Conservation (phyloP, 92 coral and sea anemone species). For the Siderastrea siderea region DNA sequence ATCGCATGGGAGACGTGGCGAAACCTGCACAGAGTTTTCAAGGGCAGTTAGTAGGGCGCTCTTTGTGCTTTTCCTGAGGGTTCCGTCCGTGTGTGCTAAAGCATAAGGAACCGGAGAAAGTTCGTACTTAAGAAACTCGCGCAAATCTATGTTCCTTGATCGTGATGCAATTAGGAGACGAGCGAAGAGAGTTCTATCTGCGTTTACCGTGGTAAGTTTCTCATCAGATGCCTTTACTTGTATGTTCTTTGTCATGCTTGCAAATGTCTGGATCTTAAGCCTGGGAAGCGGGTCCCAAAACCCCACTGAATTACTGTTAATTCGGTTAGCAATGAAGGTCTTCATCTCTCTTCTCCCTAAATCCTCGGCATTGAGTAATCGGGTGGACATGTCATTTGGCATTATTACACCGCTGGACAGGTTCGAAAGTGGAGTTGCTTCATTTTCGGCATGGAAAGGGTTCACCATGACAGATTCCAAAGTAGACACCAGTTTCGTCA, state of each 20-base stretch:
- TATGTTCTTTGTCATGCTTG: constrained; percentile 53
- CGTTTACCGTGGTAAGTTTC: constrained; percentile 59
- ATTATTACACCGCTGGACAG: too few species aligned
- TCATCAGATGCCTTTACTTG: constrained; percentile 57
- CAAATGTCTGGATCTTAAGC: constrained; percentile 30
- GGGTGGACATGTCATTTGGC: too few species aligned
- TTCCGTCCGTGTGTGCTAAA: constrained; percentile 72
- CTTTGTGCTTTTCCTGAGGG: constrained; percentile 56
- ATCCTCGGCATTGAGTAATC: too few species aligned
- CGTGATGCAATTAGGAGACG: constrained; percentile 64
- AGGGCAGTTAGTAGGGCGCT: constrained; percentile 52
- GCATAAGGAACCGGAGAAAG: constrained; percentile 70
- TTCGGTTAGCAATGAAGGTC: too few species aligned
- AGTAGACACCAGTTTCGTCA: too few species aligned
- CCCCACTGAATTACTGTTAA: too few species aligned
- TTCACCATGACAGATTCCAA: too few species aligned
- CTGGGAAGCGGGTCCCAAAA: too few species aligned
- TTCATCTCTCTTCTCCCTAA: too few species aligned
- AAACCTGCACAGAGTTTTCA: constrained; percentile 16
- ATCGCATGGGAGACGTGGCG: constrained; percentile 29
- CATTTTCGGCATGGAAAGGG: too few species aligned
- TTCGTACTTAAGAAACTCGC: constrained; percentile 57
- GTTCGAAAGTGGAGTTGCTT: too few species aligned
- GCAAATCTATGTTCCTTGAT: constrained; percentile 53
- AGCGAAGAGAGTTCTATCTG: constrained; percentile 65